These are phyloP conservation scores for Chrysolina haemoptera DNA, from an alignment of 2,888 invertebrate genomes.

Conservation along the genomic window DNA sequence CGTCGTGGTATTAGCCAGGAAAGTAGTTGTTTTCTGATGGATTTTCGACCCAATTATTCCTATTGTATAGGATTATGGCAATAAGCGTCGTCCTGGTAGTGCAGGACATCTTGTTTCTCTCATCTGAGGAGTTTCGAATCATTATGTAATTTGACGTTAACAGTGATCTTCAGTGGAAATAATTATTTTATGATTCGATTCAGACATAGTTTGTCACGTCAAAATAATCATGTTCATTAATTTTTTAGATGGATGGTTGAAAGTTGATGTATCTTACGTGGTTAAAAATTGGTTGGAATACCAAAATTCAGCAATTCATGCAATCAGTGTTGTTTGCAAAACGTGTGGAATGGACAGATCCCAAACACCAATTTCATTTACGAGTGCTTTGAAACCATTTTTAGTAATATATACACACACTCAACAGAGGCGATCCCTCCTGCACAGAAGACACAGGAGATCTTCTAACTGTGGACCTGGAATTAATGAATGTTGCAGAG, in stretches of 20 bases:
- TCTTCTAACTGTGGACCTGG: slow-evolving; percentile 80
- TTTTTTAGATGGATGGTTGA: slow-evolving; percentile 83
- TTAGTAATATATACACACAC: slow-evolving; percentile 85
- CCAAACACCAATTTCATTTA: slow-evolving; percentile 79
- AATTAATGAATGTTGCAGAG: slow-evolving; percentile 85
- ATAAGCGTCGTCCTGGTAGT: no score
- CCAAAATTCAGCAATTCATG: slow-evolving; percentile 77
- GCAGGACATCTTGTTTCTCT: no score
- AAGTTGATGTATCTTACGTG: slow-evolving; percentile 83
- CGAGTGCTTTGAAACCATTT: slow-evolving; percentile 82
- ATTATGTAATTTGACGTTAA: no score
- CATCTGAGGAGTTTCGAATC: no score
- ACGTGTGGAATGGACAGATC: slow-evolving; percentile 80
- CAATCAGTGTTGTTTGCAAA: slow-evolving; percentile 84
- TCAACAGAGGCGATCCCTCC: slow-evolving; percentile 72
- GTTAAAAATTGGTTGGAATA: slow-evolving; percentile 84
- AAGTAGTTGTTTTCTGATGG: no score
- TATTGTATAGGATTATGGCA: no score
- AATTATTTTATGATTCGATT: no score
- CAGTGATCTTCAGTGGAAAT: no score
- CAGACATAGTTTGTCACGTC: no score
- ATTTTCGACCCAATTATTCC: no score
- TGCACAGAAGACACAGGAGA: slow-evolving; percentile 67
- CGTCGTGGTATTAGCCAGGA: no score
- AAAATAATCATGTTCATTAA: background rate